A percentile compares a stretch with the other conserved stretches of the same genome.
Evolutionary conservation across 2,113 vertebrate genomes (phyloP).

Genomic region (Psilopsiagon aurifrons): DNA sequence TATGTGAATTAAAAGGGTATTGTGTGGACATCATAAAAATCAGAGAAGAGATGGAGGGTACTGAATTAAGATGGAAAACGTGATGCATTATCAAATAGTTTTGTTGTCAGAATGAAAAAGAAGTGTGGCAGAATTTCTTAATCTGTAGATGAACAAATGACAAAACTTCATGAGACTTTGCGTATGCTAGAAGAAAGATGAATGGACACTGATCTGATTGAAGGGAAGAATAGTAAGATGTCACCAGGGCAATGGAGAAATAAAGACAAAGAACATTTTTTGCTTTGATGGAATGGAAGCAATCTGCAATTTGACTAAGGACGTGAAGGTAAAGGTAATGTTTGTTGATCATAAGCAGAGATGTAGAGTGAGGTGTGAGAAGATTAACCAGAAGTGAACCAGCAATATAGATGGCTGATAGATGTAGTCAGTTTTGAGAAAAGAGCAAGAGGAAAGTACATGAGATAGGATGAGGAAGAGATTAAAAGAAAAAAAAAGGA

Average conservation of each 20-base stretch:
- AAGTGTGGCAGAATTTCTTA: neutral
- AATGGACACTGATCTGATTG: neutral
- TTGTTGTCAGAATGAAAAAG: neutral
- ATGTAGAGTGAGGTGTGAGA: neutral
- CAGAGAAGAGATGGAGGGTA: neutral
- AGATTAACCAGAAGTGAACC: neutral
- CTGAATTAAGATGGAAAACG: conserved; percentile 11
- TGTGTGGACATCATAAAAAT: conserved; percentile 51
- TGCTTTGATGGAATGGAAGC: neutral
- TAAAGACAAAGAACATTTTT: neutral
- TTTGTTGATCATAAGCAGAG: neutral
- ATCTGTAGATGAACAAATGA: neutral
- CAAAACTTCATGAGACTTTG: neutral
- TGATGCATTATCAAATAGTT: neutral
- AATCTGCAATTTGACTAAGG: neutral
- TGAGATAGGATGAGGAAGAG: neutral
- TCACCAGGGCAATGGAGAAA: neutral
- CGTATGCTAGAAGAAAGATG: neutral
- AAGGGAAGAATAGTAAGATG: neutral
- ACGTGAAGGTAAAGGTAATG: neutral
- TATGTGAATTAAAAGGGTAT: conserved; percentile 55
- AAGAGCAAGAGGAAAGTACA: neutral
- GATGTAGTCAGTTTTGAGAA: neutral
- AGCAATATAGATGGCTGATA: neutral
- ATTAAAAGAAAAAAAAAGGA: neutral